Evolutionary conservation across 2,113 vertebrate species (phyloP).

Genomic region (Mormyrus lacerda): DNA sequence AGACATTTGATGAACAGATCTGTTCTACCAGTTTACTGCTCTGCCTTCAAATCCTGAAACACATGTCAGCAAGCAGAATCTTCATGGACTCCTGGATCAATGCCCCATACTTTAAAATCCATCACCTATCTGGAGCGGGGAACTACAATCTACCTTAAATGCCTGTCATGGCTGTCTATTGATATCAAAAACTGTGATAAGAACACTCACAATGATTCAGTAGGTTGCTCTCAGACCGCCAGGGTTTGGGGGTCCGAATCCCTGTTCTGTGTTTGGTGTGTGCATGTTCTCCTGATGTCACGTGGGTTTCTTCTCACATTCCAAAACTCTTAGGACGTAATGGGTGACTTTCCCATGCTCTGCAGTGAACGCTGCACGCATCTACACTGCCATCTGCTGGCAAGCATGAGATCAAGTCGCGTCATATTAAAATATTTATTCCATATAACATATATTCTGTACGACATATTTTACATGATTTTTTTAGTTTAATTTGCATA

Average conservation of each 20-base stretch:
- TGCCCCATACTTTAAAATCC: neutral
- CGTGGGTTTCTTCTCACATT: neutral
- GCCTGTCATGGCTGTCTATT: too few relatives aligned
- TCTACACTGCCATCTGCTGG: neutral
- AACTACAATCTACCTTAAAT: too few relatives aligned
- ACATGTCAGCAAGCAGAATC: neutral
- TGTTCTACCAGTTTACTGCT: neutral
- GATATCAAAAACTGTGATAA: too few relatives aligned
- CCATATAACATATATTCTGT: neutral
- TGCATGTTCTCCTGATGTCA: neutral
- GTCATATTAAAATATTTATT: neutral
- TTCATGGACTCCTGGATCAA: neutral
- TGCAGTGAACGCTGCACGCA: neutral
- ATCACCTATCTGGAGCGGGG: neutral
- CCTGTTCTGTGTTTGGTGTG: neutral
- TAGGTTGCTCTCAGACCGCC: too few relatives aligned
- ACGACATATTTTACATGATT: neutral
- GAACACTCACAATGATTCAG: too few relatives aligned
- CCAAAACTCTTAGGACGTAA: neutral
- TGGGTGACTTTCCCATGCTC: neutral
- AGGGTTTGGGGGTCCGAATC: too few relatives aligned
- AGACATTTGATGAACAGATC: neutral
- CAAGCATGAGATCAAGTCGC: neutral
- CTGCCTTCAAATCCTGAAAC: neutral
- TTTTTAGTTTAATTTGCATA: neutral